Conservation (phyloP, 2,888 invertebrate species). For the Arrhopalites spinosus region DNA sequence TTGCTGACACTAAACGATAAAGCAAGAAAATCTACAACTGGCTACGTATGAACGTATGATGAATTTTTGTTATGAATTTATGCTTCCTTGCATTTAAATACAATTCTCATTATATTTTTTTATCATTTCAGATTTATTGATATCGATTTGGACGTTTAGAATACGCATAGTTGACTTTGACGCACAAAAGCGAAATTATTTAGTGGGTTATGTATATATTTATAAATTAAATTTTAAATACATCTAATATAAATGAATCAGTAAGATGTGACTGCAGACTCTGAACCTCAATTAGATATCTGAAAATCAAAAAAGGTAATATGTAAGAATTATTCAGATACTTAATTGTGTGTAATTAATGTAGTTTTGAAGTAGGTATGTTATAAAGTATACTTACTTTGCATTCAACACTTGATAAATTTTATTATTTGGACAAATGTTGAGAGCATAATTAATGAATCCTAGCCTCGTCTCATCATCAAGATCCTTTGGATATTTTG, state of each 20-base stretch:
- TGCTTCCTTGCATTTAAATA: too few relatives aligned
- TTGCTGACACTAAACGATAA: too few relatives aligned
- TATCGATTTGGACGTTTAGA: too few relatives aligned
- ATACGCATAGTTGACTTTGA: too few relatives aligned
- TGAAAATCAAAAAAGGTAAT: slow-evolving; percentile 12
- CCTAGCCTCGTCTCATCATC: slow-evolving; percentile 50
- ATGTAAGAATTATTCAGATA: not conserved
- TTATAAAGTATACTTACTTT: slow-evolving; percentile 33
- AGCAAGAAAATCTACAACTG: too few relatives aligned
- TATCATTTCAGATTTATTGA: too few relatives aligned
- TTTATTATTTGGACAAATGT: slow-evolving; percentile 53
- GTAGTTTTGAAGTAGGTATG: not conserved
- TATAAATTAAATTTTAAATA: slow-evolving; percentile 28
- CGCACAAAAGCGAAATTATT: too few relatives aligned
- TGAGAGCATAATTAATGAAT: slow-evolving; percentile 53
- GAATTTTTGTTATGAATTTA: too few relatives aligned
- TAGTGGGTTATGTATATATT: too few relatives aligned
- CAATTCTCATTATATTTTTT: too few relatives aligned
- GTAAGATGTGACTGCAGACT: slow-evolving; percentile 44
- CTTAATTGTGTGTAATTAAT: not conserved
- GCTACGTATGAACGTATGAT: too few relatives aligned
- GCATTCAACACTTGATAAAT: slow-evolving; percentile 51
- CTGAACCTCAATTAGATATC: slow-evolving; percentile 52
- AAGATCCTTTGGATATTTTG: slow-evolving; percentile 59
- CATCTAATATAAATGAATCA: slow-evolving; percentile 46